These are phyloP conservation scores for Mythimna albipuncta DNA, from an alignment of 2,888 invertebrate genomes.

Conservation along the genomic window DNA sequence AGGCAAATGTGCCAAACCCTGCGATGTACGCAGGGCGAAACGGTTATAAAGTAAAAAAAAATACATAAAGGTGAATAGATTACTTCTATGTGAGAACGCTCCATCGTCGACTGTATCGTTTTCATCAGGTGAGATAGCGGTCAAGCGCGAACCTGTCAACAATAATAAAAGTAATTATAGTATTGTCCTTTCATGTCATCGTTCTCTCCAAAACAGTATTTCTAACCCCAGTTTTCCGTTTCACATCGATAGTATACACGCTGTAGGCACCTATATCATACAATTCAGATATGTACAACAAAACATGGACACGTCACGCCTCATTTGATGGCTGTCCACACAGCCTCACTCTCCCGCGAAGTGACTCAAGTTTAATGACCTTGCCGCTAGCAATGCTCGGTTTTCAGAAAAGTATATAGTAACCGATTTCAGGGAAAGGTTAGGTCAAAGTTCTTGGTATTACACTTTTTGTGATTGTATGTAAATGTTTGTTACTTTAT, in stretches of 20 bases:
- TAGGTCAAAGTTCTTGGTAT: background rate
- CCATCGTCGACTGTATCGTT: no score
- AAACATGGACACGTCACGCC: background rate
- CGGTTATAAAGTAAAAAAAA: no score
- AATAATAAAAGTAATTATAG: no score
- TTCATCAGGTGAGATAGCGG: no score
- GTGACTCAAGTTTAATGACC: background rate
- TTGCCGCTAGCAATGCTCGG: background rate
- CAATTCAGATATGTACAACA: background rate
- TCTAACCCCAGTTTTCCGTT: background rate
- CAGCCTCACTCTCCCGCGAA: background rate
- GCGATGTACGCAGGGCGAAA: no score
- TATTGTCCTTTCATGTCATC: background rate
- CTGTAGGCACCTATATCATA: background rate
- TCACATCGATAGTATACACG: background rate
- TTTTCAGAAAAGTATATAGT: background rate
- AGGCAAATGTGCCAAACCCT: no score
- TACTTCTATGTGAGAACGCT: no score
- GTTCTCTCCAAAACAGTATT: background rate
- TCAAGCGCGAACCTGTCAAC: no score
- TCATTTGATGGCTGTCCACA: background rate
- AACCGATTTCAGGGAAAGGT: conserved; percentile 3
- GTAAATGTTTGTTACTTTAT: no score
- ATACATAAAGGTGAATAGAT: no score
- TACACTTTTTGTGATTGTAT: no score